These are phyloP conservation scores for Sylvilagus bachmani DNA, from an alignment of 2,113 vertebrate species.

Conservation along the genomic window DNA sequence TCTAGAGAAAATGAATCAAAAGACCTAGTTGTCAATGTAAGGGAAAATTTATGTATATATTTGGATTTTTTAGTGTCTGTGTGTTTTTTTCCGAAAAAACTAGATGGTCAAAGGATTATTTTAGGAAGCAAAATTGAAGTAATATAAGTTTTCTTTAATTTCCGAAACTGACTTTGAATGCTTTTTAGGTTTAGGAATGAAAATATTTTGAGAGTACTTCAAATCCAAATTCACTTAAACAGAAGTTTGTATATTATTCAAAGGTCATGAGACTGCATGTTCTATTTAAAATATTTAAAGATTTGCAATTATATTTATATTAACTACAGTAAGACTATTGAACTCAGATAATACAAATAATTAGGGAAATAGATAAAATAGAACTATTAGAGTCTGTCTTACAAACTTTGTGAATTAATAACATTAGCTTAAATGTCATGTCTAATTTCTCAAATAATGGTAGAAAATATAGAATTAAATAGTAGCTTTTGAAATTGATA, in stretches of 20 bases:
- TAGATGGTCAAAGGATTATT: neutral
- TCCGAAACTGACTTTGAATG: neutral
- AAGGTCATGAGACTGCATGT: constrained; percentile 8
- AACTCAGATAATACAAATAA: neutral
- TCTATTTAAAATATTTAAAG: neutral
- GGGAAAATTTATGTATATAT: neutral
- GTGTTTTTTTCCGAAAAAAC: neutral
- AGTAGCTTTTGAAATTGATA: neutral
- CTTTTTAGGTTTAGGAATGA: neutral
- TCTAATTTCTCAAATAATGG: neutral
- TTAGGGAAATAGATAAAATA: neutral
- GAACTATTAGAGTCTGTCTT: neutral
- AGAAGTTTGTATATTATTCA: neutral
- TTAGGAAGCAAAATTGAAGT: constrained; percentile 29
- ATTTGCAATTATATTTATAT: neutral
- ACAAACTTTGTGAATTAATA: neutral
- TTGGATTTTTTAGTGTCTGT: neutral
- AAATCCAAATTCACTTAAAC: neutral
- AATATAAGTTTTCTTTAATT: constrained; percentile 36
- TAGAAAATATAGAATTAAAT: constrained; percentile 23
- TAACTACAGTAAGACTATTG: neutral
- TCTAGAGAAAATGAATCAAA: neutral
- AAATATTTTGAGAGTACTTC: neutral
- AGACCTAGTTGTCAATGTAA: constrained; percentile 24
- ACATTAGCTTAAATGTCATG: neutral